Percentiles rank a stretch among this genome's conserved stretches.
These are phyloP conservation scores for Recurvirostra avosetta DNA, from an alignment of 2,113 vertebrate genomes.

Conservation along the genomic window DNA sequence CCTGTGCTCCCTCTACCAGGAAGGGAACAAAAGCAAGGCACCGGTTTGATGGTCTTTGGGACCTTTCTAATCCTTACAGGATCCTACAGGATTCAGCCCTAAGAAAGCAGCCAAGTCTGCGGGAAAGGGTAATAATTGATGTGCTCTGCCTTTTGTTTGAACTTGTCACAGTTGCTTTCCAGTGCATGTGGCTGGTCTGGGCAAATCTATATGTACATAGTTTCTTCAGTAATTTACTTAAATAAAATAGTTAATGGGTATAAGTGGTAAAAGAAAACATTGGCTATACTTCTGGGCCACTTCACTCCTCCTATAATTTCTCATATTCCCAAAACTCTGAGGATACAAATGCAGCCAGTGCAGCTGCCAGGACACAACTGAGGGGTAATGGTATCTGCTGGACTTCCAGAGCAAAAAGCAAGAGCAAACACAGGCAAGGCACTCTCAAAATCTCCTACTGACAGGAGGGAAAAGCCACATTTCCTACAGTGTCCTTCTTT, in stretches of 20 bases:
- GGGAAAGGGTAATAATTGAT: neutral
- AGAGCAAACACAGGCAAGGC: neutral
- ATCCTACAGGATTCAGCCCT: neutral
- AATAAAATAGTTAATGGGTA: neutral
- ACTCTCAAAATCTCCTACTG: neutral
- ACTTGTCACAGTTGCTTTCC: neutral
- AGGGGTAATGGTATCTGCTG: neutral
- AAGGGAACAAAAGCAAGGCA: neutral
- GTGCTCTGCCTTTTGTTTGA: neutral
- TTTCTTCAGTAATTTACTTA: neutral
- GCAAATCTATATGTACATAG: neutral
- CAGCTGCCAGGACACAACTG: neutral
- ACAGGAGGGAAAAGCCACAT: neutral
- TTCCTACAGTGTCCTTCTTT: neutral
- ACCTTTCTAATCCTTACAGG: neutral
- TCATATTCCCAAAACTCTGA: neutral
- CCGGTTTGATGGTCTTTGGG: fast-evolving
- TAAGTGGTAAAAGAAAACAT: neutral
- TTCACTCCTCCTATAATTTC: neutral
- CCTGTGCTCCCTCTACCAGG: neutral
- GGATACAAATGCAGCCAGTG: neutral
- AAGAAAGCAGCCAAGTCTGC: neutral
- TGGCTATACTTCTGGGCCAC: neutral
- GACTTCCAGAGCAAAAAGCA: neutral
- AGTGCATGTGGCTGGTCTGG: neutral